phyloP scores from a whole-genome alignment of 2,797 vertebrate species.

The Buceros bicornis region DNA sequence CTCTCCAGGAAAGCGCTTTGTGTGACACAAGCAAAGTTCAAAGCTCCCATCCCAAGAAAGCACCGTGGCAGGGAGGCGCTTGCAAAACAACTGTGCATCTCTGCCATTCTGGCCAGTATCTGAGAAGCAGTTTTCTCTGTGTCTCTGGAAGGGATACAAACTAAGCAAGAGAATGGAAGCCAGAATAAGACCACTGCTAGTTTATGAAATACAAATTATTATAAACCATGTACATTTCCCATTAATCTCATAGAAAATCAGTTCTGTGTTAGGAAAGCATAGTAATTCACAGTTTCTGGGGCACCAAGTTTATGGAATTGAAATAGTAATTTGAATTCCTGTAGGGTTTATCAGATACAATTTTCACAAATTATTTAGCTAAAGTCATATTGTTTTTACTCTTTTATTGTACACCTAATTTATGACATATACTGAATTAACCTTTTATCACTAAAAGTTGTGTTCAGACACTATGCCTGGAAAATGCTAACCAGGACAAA shows the following conservation, averaged over 20 bases:
- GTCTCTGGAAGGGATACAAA: background rate
- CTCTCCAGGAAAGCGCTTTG: background rate
- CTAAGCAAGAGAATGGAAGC: slow-evolving; percentile 27
- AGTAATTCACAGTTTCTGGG: slow-evolving; percentile 56
- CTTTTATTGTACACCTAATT: slow-evolving; percentile 26
- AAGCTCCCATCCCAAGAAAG: background rate
- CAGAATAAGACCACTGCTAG: slow-evolving; percentile 19
- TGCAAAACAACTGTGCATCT: background rate
- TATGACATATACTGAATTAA: slow-evolving; percentile 52
- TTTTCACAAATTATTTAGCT: slow-evolving; percentile 36
- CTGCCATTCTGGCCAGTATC: background rate
- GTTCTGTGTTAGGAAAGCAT: slow-evolving; percentile 32
- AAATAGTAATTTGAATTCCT: slow-evolving; percentile 57
- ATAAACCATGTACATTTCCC: slow-evolving; percentile 44
- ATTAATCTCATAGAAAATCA: slow-evolving; percentile 52
- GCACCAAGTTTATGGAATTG: slow-evolving; percentile 55
- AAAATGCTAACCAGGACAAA: slow-evolving; percentile 29
- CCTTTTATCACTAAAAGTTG: slow-evolving; percentile 25
- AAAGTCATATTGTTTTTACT: slow-evolving; percentile 31
- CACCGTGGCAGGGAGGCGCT: background rate
- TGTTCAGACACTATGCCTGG: slow-evolving; percentile 20
- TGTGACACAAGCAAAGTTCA: background rate
- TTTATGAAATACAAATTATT: slow-evolving; percentile 59
- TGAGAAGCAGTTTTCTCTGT: background rate
- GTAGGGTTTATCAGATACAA: slow-evolving; percentile 43